Evolutionary conservation across 2,113 vertebrate species (phyloP).

Genomic region (Riparia riparia): DNA sequence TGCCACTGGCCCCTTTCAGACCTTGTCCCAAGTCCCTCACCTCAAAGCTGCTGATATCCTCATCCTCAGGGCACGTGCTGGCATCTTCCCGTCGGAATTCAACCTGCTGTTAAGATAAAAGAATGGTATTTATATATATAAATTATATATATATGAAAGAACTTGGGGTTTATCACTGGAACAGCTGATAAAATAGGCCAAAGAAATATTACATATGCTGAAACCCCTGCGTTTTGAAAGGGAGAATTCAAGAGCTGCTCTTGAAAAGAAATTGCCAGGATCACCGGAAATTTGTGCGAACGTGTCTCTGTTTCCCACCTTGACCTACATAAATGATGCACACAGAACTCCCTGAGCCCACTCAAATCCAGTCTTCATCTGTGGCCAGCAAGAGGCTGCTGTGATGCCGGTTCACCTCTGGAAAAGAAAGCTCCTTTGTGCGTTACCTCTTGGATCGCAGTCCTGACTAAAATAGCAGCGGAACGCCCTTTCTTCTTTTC

Average conservation of each 20-base stretch:
- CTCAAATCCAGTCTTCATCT: neutral
- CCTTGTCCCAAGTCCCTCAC: neutral
- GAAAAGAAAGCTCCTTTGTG: neutral
- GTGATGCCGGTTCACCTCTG: neutral
- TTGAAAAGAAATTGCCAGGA: neutral
- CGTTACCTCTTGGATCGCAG: fast-evolving
- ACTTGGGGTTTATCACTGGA: too few relatives aligned
- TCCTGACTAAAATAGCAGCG: neutral
- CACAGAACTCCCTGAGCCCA: neutral
- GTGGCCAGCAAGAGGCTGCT: neutral
- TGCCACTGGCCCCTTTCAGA: neutral
- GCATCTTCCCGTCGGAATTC: neutral
- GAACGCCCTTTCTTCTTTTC: neutral
- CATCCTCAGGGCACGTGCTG: neutral
- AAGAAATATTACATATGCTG: fast-evolving
- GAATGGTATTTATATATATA: neutral
- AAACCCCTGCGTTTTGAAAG: neutral
- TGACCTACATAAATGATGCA: neutral
- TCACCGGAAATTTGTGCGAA: neutral
- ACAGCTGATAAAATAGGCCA: neutral
- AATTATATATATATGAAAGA: neutral
- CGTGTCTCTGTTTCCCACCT: neutral
- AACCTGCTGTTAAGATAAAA: neutral
- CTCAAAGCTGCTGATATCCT: neutral
- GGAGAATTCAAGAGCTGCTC: neutral